phyloP scores from a whole-genome alignment of 2,888 invertebrate species.

The Ennomos fuscantarius region DNA sequence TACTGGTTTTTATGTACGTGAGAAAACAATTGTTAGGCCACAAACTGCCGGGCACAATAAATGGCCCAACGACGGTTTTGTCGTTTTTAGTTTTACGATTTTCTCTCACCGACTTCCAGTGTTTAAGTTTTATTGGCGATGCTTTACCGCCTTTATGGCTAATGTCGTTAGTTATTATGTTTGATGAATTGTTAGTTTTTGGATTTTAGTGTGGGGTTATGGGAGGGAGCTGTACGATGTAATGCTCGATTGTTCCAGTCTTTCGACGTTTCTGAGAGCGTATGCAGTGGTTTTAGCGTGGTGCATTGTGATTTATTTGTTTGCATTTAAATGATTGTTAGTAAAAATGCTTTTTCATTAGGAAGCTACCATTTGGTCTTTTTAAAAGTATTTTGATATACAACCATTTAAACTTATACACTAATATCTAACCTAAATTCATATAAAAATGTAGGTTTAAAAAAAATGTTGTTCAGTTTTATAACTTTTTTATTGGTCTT shows the following conservation, averaged over 20 bases:
- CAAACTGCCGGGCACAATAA: constrained; percentile 51
- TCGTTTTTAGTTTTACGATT: constrained; percentile 38
- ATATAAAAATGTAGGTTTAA: no score
- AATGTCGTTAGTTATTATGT: constrained; percentile 38
- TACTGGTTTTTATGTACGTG: constrained; percentile 66
- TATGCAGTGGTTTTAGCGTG: not conserved
- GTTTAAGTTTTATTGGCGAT: constrained; percentile 65
- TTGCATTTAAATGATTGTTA: not conserved
- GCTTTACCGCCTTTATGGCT: constrained; percentile 51
- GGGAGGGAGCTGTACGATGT: constrained; percentile 12
- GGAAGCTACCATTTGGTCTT: no score
- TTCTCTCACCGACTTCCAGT: constrained; percentile 43
- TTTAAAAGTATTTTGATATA: no score
- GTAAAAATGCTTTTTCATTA: not conserved
- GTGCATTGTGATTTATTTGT: not conserved
- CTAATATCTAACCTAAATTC: no score
- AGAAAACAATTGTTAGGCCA: constrained; percentile 74
- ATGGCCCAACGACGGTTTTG: constrained; percentile 49
- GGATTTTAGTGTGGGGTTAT: constrained; percentile 18
- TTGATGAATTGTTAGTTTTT: constrained; percentile 40
- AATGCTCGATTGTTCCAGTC: constrained; percentile 12
- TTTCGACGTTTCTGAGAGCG: not conserved
- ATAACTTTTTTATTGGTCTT: constrained; percentile 1
- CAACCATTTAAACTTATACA: no score
- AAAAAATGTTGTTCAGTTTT: not conserved